Base-by-base conservation (phyloP, 2,113 vertebrate genomes). In the Pyxicephalus adspersus region DNA sequence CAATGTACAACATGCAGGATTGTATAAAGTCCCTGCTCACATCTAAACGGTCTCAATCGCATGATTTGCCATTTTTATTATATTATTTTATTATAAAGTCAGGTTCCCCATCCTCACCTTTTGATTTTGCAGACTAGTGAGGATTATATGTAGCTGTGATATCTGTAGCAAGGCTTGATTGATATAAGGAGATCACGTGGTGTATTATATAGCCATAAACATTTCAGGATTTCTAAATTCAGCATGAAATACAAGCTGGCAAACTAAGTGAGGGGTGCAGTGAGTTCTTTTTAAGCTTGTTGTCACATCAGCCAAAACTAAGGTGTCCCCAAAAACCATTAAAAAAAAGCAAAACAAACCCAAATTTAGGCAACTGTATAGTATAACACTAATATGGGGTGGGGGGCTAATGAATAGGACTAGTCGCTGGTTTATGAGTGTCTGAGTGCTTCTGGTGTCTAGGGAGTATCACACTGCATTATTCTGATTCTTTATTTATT, bases 121-220 rank as follows among this genome's bases (percentile, higher is more conserved):
- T 61, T 25, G 25, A 25, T 9, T 25, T 23, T 25, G 17, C 17
- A 19, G 23, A 57, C 15, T 23, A 28, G 25, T 2, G 18, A n/a
- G 25, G 3, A 57, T 72, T 55, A 29, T 72, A 72, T 73, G 55
- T 73, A 73, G 58, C 58, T 25, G 58, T 6, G 58, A 61, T 11
- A 25, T 9, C 7, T 61, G 58, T 2, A 60, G 57, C n/a, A 18
- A 57, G 70, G 52, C 20, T 50, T 58, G 70, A 73, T 34, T 31
- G 70, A 73, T 73, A 58, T 54, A 34, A 22, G 22, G 52, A 19
- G 34, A 22, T 54, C 70, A 73, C 70, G 70, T 73, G 70, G 52
- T 55, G 70, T 13, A 55, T 31, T 55, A 31, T 31, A 55, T 28
- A 55, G n/a, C 23, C 50, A 71, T 50, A 54, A 71, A 65, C 7